Base-by-base conservation (phyloP, 2,888 invertebrate species). In the Chromoteleia sp. region DNA sequence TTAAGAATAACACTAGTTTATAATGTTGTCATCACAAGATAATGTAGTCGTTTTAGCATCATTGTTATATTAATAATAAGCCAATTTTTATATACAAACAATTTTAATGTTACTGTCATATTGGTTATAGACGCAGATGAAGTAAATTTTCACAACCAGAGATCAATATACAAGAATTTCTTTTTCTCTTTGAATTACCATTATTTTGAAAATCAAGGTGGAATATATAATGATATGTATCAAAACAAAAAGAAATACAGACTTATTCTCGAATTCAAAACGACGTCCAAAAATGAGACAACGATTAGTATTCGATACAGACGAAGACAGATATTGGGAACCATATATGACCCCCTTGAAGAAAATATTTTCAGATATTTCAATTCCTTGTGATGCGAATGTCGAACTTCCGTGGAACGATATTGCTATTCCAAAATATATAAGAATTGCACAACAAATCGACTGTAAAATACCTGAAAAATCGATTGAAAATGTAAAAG, bases 331-430 rank as follows among this genome's bases (percentile, higher is more conserved):
- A 25, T 87, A 83, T 77, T 85, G 86, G 50, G 90, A 89, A 71
- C 89, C 89, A 14, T 89, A 89, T 50, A 88, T 89, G 89, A 82
- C 74, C 8, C 59, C 84, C 6, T 88, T 2, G 78, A 84, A 25
- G n/a, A 85, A 84, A 58, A 83, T 88, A 58, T 89, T 87, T 78
- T 88, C 87, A 2, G 81, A 86, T 21, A 76, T 77, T 6, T 86
- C 88, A 7, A 61, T 87, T 12, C 15, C 76, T 10, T 90, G 90
- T 50, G 7, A 50, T 50, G 86, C 86, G 71, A 87, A 85, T 21
- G 85, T 89, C n/a, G 90, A 90, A 73, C 67, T 90, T 63, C 89
- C 90, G 0, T 90, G 89, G 89, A 85, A 84, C 58, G 89, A 90
- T 52, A 19, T 88, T 89, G 19, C 87, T 85, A n/a, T 77, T 88